Evolutionary conservation across 2,888 invertebrate genomes (phyloP).

Genomic region (Habroteleia sp.): DNA sequence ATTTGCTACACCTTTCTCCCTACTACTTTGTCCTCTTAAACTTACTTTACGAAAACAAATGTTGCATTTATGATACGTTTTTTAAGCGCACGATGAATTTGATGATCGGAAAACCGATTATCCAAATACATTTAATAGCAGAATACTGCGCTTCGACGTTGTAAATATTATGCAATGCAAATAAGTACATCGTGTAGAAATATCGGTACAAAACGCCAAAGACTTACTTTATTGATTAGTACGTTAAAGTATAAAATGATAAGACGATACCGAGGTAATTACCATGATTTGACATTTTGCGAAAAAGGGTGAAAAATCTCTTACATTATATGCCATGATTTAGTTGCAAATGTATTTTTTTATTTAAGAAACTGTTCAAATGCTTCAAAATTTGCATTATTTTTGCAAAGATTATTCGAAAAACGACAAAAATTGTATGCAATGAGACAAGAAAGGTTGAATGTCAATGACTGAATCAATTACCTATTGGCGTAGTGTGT

Average conservation of each 20-base stretch:
- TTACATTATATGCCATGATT: no score
- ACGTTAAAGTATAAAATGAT: constrained; percentile 51
- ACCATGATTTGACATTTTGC: constrained; percentile 13
- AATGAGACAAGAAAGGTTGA: background rate
- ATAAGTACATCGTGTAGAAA: constrained; percentile 61
- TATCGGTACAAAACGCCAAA: constrained; percentile 79
- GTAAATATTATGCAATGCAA: constrained; percentile 41
- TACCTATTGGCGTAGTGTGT: constrained; percentile 8
- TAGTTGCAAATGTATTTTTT: no score
- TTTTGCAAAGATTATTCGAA: no score
- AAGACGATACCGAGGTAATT: constrained; percentile 21
- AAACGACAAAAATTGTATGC: no score
- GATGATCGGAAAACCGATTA: background rate
- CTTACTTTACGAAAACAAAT: background rate
- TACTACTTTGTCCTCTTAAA: no score
- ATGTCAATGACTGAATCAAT: constrained; percentile 34
- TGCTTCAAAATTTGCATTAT: no score
- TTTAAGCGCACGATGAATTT: constrained; percentile 9
- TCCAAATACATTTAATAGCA: background rate
- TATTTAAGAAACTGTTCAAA: no score
- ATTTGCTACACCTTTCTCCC: no score
- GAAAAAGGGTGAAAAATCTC: no score
- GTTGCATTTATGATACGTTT: constrained; percentile 16
- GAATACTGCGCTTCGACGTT: constrained; percentile 4
- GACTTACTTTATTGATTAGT: constrained; percentile 74